Evolutionary conservation across 2,888 invertebrate genomes (phyloP).

Genomic region (Rhagophthalmus giganteus): DNA sequence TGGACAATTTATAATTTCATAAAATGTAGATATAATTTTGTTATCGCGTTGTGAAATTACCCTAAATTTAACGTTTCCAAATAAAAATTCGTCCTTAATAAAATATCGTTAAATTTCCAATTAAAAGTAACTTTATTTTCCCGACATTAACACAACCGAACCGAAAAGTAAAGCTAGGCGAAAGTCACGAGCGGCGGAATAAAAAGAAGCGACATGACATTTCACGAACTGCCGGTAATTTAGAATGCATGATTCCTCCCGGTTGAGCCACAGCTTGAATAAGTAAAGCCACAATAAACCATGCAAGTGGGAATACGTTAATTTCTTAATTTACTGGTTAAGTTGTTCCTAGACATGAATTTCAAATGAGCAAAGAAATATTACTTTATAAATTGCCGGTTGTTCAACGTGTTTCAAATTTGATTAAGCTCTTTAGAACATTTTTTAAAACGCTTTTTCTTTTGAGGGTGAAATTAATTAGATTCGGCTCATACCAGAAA

Average conservation of each 20-base stretch:
- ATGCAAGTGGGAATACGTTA: constrained; percentile 57
- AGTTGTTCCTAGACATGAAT: constrained; percentile 54
- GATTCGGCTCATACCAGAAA: constrained; percentile 16
- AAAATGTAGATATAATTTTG: too few relatives aligned
- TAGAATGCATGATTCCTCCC: constrained; percentile 54
- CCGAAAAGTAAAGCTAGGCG: constrained; percentile 15
- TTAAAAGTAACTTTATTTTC: constrained; percentile 5
- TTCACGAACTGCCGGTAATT: constrained; percentile 50
- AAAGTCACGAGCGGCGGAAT: constrained; percentile 27
- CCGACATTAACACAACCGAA: constrained; percentile 11
- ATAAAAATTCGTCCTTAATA: too few relatives aligned
- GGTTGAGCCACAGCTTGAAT: constrained; percentile 48
- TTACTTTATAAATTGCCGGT: constrained; percentile 53
- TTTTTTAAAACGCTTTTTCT: constrained; percentile 25
- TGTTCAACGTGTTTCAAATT: constrained; percentile 49
- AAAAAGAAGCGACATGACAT: constrained; percentile 47
- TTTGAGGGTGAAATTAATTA: constrained; percentile 28
- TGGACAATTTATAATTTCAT: too few relatives aligned
- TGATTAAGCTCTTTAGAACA: constrained; percentile 48
- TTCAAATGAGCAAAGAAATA: constrained; percentile 52
- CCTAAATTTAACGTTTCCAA: too few relatives aligned
- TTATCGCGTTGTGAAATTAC: too few relatives aligned
- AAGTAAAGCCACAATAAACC: constrained; percentile 56
- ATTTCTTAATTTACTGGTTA: constrained; percentile 57
- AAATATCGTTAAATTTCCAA: too few relatives aligned